Base-by-base conservation (phyloP, 2,888 invertebrate species). In the Brachyopa scutellaris region DNA sequence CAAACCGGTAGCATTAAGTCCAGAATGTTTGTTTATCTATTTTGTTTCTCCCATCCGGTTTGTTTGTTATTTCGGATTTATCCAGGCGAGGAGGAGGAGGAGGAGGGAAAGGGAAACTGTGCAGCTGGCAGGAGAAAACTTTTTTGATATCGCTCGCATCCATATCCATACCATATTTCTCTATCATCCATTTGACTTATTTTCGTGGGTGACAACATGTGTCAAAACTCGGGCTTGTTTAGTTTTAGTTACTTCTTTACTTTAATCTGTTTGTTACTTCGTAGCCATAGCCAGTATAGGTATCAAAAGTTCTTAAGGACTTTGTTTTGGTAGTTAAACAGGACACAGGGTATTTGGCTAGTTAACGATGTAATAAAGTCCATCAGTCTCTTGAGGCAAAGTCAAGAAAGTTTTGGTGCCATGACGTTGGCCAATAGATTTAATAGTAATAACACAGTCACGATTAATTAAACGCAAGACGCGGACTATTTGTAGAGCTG, bases 301-400 rank as follows among this genome's bases (percentile, higher is more conserved):
- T 19, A 57, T 62, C 47, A 11, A 69, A 69, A 59, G 36, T 69
- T 59, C 21, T 31, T 36, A 11, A n/a, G 55, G 21, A 45, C 45
- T 23, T 55, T 62, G 62, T 47, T 55, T 67, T 47, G 36, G 67
- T 59, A 69, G 49, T 69, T 69, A 59, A 69, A 47, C 36, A 38
- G 69, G 38, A 11, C 67, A 36, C 57, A 11, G 33, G 21, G 55
- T 49, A 57, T 59, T 57, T 19, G 29, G 29, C 47, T 47, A 31
- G 69, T 49, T 69, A 69, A 59, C 49, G 57, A 49, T 42, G 31
- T n/a, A 69, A 55, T 69, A 57, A 59, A 59, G 7, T 1, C 21
- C 5, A 45, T n/a, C 2, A 42, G 42, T 21, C 21, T 19, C 4
- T 3, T 2, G 47, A 49, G 26, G 6, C 26, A 26, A 26, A 26